Conservation (phyloP, 2,113 vertebrate genomes). For the Dromiciops gliroides region DNA sequence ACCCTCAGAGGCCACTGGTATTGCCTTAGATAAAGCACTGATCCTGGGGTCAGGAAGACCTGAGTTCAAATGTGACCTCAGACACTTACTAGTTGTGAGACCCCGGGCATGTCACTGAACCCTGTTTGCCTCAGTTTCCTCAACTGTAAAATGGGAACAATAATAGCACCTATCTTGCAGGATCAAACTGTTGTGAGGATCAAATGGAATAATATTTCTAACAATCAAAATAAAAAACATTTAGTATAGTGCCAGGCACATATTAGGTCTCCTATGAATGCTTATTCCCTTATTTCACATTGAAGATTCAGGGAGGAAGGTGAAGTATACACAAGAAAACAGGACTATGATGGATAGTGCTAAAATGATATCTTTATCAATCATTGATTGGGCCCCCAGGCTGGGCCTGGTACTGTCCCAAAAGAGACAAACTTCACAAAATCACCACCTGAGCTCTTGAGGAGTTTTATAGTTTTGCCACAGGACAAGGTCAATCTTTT, state of each 20-base stretch:
- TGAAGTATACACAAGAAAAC: not conserved
- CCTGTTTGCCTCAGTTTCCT: not conserved
- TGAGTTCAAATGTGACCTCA: not conserved
- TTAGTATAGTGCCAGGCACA: not conserved
- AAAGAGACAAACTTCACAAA: too few species aligned
- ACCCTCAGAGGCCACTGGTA: not conserved
- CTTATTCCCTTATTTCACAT: not conserved
- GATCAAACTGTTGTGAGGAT: not conserved
- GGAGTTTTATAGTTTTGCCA: conserved; percentile 1
- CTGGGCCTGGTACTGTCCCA: not conserved
- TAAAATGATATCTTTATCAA: not conserved
- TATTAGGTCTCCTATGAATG: not conserved
- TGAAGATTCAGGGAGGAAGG: not conserved
- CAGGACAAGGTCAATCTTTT: conserved; percentile 1
- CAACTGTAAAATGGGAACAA: not conserved
- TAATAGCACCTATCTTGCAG: not conserved
- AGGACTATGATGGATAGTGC: not conserved
- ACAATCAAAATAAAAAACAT: not conserved
- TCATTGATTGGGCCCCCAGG: not conserved
- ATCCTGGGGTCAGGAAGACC: not conserved
- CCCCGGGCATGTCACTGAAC: not conserved
- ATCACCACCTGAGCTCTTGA: too few species aligned
- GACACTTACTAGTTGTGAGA: not conserved
- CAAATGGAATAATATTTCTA: not conserved
- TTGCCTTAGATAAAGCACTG: not conserved